Evolutionary conservation across 2,888 invertebrate species (phyloP), one percentile per base, ranked within the genome.

Genomic region (Apamea crenata): DNA sequence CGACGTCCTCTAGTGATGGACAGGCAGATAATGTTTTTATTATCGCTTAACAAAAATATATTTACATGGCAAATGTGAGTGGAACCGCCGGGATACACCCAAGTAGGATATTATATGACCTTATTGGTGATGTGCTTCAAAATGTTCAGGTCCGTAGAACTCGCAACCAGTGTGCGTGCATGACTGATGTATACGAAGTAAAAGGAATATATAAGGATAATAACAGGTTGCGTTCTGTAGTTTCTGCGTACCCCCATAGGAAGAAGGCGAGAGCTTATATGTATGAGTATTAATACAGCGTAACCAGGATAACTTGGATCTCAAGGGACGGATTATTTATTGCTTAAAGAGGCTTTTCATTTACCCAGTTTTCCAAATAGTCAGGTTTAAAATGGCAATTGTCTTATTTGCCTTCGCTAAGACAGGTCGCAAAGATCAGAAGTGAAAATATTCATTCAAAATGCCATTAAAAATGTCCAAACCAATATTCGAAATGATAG

Each of bases 1-100:
- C n/a, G n/a, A n/a, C n/a, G n/a, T n/a, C n/a, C n/a, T n/a, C 25
- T 69, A 74, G 70, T 65, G 59, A 65, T 29, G 80, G 63, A 40
- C n/a, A 32, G 36, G 47, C 18, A 32, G 61, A 80, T 74, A 71
- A 74, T 67, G 44, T 32, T 53, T 72, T 85, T 75, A 72, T 74
- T 71, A 14, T 81, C 18, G 29, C 61, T 29, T 61, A 18, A 21
- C 18, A n/a, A 40, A 40, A n/a, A 10, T 0, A 18, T 40, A 7
- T 63, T 18, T 67, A 18, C n/a, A 68, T 44, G 12, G 68, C 16
- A 68, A 29, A 21, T 29, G 7, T 29, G 12, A 21, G 12, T 44
- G 18, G 1, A 44, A 67, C 18, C n/a, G 8, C 25, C 14, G 14
- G 16, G 14, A 25, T 4, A 36, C 1, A 2, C n/a, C 16, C 36